These are phyloP conservation scores for Eulithis prunata DNA, from an alignment of 2,888 invertebrate species.

Conservation along the genomic window DNA sequence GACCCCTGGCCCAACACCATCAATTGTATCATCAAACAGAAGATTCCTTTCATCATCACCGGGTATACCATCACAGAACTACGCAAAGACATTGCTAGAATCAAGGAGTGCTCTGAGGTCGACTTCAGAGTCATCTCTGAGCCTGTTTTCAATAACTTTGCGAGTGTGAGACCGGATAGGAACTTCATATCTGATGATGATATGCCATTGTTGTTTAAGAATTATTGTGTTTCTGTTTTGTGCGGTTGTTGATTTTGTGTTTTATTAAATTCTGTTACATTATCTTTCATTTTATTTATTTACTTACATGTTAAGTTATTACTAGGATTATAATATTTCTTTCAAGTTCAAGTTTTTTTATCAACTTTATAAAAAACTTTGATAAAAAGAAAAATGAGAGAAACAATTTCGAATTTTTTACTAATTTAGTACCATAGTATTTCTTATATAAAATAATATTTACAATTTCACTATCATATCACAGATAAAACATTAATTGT, in stretches of 20 bases:
- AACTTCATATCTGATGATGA: slow-evolving; percentile 90
- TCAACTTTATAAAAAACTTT: neutral
- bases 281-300: slow-evolving; percentile 13
- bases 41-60: slow-evolving; percentile 86
- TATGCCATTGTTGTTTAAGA: slow-evolving; percentile 89
- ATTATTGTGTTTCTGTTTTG: slow-evolving; percentile 86
- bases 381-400: neutral
- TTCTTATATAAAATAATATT: slow-evolving; percentile 32
- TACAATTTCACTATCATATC: slow-evolving; percentile 44
- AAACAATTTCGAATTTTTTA: slow-evolving; percentile 22
- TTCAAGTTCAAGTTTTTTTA: too few relatives aligned
- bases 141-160: slow-evolving; percentile 86
- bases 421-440: slow-evolving; percentile 33
- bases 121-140: slow-evolving; percentile 79
- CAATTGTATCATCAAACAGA: slow-evolving; percentile 79
- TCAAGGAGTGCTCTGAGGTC: slow-evolving; percentile 77
- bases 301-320: too few relatives aligned
- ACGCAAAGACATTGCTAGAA: slow-evolving; percentile 84
- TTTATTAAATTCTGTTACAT: slow-evolving; percentile 35
- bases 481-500: slow-evolving; percentile 49
- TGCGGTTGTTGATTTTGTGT: slow-evolving; percentile 56
- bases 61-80: slow-evolving; percentile 88
- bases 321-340: too few relatives aligned
- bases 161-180: slow-evolving; percentile 88
- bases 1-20: slow-evolving; percentile 89